These are phyloP conservation scores for Clanis bilineata DNA, from an alignment of 2,888 invertebrate species.

Conservation along the genomic window DNA sequence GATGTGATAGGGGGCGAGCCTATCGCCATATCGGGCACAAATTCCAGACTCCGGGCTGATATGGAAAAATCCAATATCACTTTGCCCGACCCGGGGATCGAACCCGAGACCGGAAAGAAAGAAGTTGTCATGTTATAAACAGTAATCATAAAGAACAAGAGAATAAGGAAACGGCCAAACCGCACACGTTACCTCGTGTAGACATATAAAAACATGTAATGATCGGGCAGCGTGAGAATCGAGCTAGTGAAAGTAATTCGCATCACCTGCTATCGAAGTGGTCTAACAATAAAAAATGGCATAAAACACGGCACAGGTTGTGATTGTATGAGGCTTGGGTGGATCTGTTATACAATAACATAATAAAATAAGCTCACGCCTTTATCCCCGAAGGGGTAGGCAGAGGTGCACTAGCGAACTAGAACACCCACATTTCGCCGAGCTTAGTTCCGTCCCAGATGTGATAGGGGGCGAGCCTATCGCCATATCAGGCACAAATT, in stretches of 20 bases:
- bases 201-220: slow-evolving; percentile 36
- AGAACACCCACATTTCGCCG: neutral
- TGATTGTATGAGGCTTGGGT: neutral
- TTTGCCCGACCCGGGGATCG: too few species aligned
- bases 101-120: too few species aligned
- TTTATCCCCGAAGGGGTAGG: neutral
- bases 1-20: too few species aligned
- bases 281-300: slow-evolving; percentile 16
- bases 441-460: neutral
- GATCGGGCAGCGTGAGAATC: slow-evolving; percentile 40
- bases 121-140: too few species aligned
- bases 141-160: slow-evolving; percentile 19
- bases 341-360: neutral
- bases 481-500: too few species aligned
- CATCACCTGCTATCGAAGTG: slow-evolving; percentile 23
- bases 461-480: neutral
- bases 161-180: slow-evolving; percentile 32
- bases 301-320: slow-evolving; percentile 4
- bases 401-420: neutral
- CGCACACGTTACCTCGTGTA: slow-evolving; percentile 30
- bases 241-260: slow-evolving; percentile 38
- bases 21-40: too few species aligned
- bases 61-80: too few species aligned
- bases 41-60: too few species aligned
- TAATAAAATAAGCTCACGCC: neutral